Evolutionary conservation across 2,888 invertebrate genomes (phyloP), one percentile per base, ranked within the genome.

Genomic region (Panzeria rudis): DNA sequence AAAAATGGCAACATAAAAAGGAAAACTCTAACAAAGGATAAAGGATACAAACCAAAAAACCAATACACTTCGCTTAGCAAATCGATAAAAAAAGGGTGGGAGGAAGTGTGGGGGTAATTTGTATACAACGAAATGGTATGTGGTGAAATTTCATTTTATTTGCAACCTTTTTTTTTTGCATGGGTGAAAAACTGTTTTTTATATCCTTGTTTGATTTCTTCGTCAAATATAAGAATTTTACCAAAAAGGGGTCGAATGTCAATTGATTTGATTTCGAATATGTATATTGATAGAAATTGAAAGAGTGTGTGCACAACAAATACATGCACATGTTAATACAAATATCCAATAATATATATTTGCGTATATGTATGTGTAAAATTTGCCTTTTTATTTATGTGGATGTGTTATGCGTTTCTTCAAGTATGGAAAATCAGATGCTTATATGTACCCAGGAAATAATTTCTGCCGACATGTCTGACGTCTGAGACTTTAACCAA

Each of bases 191-290:
- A 41, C n/a, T 11, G 11, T 50, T 61, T 59, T 86, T 38, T 68
- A 47, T 71, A 56, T 50, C 56, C 44, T 6, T n/a, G 29, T 68
- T 50, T 23, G 17, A 20, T 29, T 7, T 52, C 44, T 23, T 61
- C 52, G 38, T 7, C 5, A 78, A 79, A 72, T 41, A 52, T 41
- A 52, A 54, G 17, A 47, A 59, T 66, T 68, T 25, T 20, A 7
- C 0, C 41, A 77, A 68, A 75, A 85, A 86, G 84, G 86, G 87
- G 86, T 86, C 86, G 86, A 86, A 86, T 86, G 86, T 86, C 86
- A 87, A 87, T 86, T 86, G 84, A 84, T 86, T 86, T 83, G 86
- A 83, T 84, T 86, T 77, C 75, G 73, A 62, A 80, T 83, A 84
- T 4, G 32, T 32, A 25, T 68, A 35, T 69, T 77, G 66, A 68